Evolutionary conservation across 2,888 invertebrate genomes (phyloP).

Genomic region (Diarsia rubi): DNA sequence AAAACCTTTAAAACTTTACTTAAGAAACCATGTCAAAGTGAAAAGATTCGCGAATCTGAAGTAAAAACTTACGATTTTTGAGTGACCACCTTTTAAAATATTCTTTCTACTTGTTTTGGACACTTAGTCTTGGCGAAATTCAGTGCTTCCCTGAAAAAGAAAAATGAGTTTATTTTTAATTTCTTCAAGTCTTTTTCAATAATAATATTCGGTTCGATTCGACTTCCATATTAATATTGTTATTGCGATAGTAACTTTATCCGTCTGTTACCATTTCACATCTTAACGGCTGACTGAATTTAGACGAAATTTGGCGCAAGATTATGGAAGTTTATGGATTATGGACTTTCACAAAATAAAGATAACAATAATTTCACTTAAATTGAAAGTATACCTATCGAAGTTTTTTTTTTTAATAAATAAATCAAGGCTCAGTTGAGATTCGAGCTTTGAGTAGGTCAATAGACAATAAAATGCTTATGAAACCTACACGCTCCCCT

Average conservation of each 20-base stretch:
- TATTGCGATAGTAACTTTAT: not conserved
- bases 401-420: not conserved
- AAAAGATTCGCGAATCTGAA: conserved; percentile 35
- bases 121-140: not conserved
- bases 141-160: not conserved
- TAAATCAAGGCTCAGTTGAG: not conserved
- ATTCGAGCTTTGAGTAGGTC: not conserved
- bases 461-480: not conserved
- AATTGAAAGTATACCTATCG: not conserved
- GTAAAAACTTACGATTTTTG: conserved; percentile 38
- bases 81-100: conserved; percentile 18
- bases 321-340: too few relatives aligned
- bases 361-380: too few relatives aligned
- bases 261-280: not conserved
- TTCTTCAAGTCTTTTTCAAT: not conserved
- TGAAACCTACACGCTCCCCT: conserved; percentile 21
- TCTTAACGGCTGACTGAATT: not conserved
- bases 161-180: not conserved
- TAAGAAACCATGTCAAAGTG: conserved; percentile 25
- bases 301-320: too few relatives aligned
- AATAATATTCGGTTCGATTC: not conserved
- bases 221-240: not conserved
- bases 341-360: too few relatives aligned
- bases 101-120: conserved; percentile 31
- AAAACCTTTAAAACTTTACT: conserved; percentile 33